Percentiles rank a stretch among this genome's conserved stretches.
Conservation (phyloP, 2,888 invertebrate species). For the Chromoteleia sp. region DNA sequence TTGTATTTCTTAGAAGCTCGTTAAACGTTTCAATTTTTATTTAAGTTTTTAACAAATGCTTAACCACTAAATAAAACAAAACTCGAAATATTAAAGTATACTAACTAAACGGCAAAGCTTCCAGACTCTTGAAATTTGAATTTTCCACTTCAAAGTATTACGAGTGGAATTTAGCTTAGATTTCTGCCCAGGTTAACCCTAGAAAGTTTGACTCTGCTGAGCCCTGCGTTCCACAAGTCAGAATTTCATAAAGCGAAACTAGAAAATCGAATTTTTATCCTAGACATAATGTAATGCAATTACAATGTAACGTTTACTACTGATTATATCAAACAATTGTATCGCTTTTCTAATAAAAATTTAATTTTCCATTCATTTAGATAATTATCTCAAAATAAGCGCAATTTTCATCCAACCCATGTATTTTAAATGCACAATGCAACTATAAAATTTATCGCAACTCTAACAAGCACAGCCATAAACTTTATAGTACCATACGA, state of each 20-base stretch:
- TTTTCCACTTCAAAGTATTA: conserved; percentile 58
- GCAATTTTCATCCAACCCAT: conserved; percentile 19
- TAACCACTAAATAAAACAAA: conserved; percentile 3
- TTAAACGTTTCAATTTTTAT: no score
- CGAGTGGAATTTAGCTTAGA: conserved; percentile 55
- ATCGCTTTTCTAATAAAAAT: conserved; percentile 3
- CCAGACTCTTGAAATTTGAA: conserved; percentile 34
- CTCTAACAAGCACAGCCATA: conserved; percentile 41
- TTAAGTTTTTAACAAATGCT: background rate
- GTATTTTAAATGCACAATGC: conserved; percentile 31
- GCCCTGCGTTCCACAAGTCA: conserved; percentile 12
- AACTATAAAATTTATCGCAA: conserved; percentile 41
- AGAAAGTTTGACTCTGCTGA: conserved; percentile 32
- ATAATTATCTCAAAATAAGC: background rate
- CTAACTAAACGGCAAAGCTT: conserved; percentile 14
- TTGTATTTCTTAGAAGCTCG: no score
- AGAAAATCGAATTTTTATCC: conserved; percentile 5
- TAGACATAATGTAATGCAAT: background rate
- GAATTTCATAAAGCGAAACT: conserved; percentile 16
- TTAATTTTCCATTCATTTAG: conserved; percentile 4
- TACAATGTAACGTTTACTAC: background rate
- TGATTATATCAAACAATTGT: background rate
- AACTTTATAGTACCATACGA: conserved; percentile 41
- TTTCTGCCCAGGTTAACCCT: conserved; percentile 41
- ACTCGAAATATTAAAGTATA: conserved; percentile 27